Percentiles rank a stretch among this genome's conserved stretches.
These are phyloP conservation scores for Takifugu ocellatus DNA, from an alignment of 2,797 vertebrate genomes.

Conservation along the genomic window DNA sequence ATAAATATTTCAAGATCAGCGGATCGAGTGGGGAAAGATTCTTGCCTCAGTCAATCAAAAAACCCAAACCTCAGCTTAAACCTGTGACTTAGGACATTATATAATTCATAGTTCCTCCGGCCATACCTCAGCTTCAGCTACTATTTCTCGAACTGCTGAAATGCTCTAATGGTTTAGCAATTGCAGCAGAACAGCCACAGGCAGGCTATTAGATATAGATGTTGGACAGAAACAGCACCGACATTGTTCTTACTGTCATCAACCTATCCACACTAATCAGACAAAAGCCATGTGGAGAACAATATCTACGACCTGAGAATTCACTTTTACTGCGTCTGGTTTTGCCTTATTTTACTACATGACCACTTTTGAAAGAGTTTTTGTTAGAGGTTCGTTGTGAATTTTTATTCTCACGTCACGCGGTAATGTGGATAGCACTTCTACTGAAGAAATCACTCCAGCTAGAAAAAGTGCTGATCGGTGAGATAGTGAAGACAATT, in stretches of 20 bases:
- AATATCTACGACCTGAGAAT: conserved; percentile 10
- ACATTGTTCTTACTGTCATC: conserved; percentile 34
- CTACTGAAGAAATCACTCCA: too few relatives aligned
- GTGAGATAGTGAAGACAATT: too few relatives aligned
- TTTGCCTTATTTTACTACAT: too few relatives aligned
- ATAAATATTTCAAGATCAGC: conserved; percentile 55
- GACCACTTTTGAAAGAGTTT: too few relatives aligned
- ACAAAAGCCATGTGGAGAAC: too few relatives aligned
- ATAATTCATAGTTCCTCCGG: conserved; percentile 60
- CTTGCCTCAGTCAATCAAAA: conserved; percentile 38
- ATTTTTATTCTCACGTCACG: too few relatives aligned
- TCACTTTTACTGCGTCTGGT: too few relatives aligned
- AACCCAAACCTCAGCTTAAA: conserved; percentile 15
- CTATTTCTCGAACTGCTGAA: conserved; percentile 37
- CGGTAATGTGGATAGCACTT: too few relatives aligned
- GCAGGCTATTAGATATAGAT: conserved; percentile 52
- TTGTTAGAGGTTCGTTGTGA: too few relatives aligned
- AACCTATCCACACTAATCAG: conserved; percentile 30
- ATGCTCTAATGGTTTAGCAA: conserved; percentile 56
- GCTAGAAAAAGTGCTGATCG: too few relatives aligned
- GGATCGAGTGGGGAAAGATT: conserved; percentile 15
- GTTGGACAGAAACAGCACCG: conserved; percentile 30
- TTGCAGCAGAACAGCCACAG: conserved; percentile 46
- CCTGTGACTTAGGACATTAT: conserved; percentile 47
- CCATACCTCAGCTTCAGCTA: conserved; percentile 37